A percentile compares a stretch with the other conserved stretches of the same genome.
phyloP scores from a whole-genome alignment of 2,113 vertebrate species.

The Loxodonta africana region DNA sequence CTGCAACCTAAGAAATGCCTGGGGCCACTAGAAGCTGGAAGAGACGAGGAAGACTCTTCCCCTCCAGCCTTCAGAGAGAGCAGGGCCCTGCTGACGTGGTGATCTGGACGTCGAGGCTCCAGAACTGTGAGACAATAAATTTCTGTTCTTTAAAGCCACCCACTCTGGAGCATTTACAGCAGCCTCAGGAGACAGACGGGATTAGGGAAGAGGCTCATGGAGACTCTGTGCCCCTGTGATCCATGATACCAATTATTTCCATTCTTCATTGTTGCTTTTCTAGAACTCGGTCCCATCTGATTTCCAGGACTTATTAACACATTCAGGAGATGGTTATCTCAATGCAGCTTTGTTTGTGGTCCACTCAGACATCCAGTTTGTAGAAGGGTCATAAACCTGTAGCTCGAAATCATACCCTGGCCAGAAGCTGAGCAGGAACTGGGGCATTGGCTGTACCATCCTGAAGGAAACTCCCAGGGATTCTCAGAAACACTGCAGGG shows the following conservation, averaged over 20 bases:
- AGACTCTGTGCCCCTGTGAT: neutral
- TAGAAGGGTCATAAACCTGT: neutral
- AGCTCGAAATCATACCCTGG: neutral
- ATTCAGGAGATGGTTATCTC: neutral
- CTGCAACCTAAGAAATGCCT: neutral
- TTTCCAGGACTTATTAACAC: neutral
- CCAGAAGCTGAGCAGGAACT: neutral
- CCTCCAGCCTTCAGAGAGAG: neutral
- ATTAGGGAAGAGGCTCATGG: neutral
- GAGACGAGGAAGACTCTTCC: neutral
- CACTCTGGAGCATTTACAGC: no score
- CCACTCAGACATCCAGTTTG: neutral
- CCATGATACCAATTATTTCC: neutral
- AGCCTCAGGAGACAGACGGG: no score
- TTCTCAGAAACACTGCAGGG: conserved; percentile 55
- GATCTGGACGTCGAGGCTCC: no score
- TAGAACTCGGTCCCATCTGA: neutral
- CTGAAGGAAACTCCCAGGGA: neutral
- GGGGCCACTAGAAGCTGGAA: neutral
- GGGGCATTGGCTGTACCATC: fast-evolving
- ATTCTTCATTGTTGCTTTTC: neutral
- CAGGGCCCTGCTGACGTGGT: no score
- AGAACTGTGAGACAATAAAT: no score
- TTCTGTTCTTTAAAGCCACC: no score
- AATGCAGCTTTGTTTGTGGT: neutral